Percentiles rank a stretch among this genome's conserved stretches.
Conservation (phyloP, 2,113 vertebrate genomes). For the Hassar affinis region DNA sequence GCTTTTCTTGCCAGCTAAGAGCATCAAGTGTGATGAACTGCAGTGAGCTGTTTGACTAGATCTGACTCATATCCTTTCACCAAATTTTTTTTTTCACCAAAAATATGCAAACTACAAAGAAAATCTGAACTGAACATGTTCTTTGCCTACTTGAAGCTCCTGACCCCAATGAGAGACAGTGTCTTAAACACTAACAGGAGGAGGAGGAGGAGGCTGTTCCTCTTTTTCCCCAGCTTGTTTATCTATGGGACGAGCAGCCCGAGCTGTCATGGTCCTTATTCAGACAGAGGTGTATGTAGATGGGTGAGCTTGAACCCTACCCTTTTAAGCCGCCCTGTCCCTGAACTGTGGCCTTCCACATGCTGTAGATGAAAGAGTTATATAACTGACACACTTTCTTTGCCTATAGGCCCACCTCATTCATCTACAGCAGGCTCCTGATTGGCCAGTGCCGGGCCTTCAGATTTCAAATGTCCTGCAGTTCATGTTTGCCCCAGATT, state of each 20-base stretch:
- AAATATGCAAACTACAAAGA: not conserved
- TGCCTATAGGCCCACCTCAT: conserved; percentile 43
- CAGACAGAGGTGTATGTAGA: conserved; percentile 19
- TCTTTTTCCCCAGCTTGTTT: not conserved
- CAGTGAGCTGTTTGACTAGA: not conserved
- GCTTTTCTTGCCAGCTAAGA: not conserved
- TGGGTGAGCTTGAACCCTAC: not conserved
- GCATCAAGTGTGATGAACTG: not conserved
- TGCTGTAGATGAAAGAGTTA: conserved; percentile 56
- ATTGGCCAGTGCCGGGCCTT: conserved; percentile 62
- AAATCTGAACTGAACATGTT: not conserved
- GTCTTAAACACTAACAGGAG: not conserved
- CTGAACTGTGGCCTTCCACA: conserved; percentile 1
- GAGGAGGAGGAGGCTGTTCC: not conserved
- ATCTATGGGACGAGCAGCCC: conserved; percentile 7
- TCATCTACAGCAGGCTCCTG: conserved; percentile 39
- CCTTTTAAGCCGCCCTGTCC: not conserved
- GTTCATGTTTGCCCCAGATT: conserved; percentile 66
- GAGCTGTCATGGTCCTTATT: not conserved
- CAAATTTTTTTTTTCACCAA: not conserved
- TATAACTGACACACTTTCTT: conserved; percentile 71
- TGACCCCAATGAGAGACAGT: not conserved
- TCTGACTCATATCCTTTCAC: conserved; percentile 3
- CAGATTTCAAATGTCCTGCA: conserved; percentile 66
- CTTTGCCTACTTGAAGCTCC: not conserved